Evolutionary conservation across 2,113 vertebrate genomes (phyloP), one percentile per base, ranked within the genome.

Genomic region (Sorex fumeus): DNA sequence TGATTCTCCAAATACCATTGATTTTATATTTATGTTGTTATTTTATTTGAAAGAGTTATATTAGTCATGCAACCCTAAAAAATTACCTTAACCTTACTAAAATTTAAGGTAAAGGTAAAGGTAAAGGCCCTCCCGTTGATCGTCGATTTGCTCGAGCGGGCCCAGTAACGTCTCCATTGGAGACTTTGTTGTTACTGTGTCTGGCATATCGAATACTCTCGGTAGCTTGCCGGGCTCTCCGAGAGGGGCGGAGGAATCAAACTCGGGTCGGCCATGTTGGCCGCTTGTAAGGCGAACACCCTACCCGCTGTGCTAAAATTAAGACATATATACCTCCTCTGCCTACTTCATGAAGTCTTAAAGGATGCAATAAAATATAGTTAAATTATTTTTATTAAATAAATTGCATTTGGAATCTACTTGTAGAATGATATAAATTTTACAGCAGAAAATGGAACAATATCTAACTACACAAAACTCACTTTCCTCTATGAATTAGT

Each of bases 1-100:
- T 75, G 21, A 50, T 47, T 87, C 32, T 71, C 12, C 60, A 92
- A 81, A 78, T 57, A 84, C 69, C 50, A 64, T 27, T 82, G 10
- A 69, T 43, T 66, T 86, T 6, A 27, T 75, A 83, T n/a, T 27
- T 84, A 92, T 53, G 8, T 76, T 6, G 0, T 0, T 12, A 62
- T 36, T 69, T 62, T 40, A 23, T 87, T 78, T 89, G 18, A 2
- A 50, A 93, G 28, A 64, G 13, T 62, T 89, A n/a, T 79, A 64
- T 76, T 5, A 84, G 8, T 93, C 8, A 53, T 16, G 11, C 40
- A 12, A 83, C 23, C n/a, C 25, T 93, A 32, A 45, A 78, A 80
- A 82, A 53, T 75, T 47, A 67, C 0, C 18, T 79, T 57, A 67
- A 85, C 28, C 85, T 82, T 83, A 15, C 19, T 79, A 53, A 70